These are phyloP conservation scores for Cyclopterus lumpus DNA, from an alignment of 2,797 vertebrate genomes.

Conservation along the genomic window DNA sequence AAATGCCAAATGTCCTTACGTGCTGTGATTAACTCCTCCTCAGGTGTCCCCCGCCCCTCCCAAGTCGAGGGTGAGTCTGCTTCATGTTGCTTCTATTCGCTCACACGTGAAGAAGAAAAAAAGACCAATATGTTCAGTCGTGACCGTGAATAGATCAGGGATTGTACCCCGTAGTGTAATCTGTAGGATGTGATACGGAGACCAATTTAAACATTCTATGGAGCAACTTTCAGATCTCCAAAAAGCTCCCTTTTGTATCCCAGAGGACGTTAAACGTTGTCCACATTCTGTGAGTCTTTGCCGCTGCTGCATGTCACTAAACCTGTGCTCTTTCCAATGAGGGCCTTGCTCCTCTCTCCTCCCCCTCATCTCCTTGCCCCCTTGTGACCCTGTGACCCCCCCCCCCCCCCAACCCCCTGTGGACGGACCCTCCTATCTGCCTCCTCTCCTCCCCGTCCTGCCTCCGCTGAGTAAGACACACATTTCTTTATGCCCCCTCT, in stretches of 20 bases:
- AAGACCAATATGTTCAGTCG: not conserved
- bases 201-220: not conserved
- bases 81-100: not conserved
- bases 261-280: not conserved
- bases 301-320: conserved; percentile 40
- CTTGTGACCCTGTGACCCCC: conserved; percentile 24
- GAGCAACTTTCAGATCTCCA: no score
- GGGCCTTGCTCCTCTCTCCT: conserved; percentile 38
- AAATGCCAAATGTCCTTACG: conserved; percentile 45
- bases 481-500: conserved; percentile 47
- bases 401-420: no score
- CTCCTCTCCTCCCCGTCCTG: conserved; percentile 40
- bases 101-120: not conserved
- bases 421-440: no score
- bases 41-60: conserved; percentile 95
- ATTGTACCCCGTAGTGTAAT: not conserved
- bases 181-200: not conserved
- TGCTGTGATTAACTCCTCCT: conserved; percentile 63
- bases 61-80: conserved; percentile 93
- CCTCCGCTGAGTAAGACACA: conserved; percentile 72
- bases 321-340: conserved; percentile 49
- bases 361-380: conserved; percentile 28
- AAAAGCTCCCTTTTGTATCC: not conserved
- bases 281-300: not conserved
- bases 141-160: not conserved